Base-by-base conservation (phyloP, 2,797 vertebrate genomes). In the Tragopan temminckii region DNA sequence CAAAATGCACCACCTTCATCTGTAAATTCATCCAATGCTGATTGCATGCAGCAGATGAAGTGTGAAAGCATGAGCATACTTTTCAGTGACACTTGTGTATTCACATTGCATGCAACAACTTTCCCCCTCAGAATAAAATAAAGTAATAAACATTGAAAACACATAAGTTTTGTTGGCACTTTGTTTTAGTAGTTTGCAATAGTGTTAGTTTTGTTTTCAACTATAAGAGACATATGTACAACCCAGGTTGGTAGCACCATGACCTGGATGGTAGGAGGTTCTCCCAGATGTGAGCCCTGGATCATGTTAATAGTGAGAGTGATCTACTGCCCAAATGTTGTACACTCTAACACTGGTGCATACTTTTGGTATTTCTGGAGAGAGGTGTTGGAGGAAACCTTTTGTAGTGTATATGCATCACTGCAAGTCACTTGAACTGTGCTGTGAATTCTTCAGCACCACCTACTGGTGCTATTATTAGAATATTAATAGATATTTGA, bases 391-490 rank as follows among this genome's bases (percentile, higher is more conserved):
- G 40, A 36, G 13, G 53, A 33, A 83, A 46, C 21, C 58, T 64
- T 58, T 45, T 1, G 0, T 27, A 69, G 57, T 27, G 17, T 68
- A 33, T 1, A 15, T 9, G 29, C 11, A 13, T 7, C 52, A 5
- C 35, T 16, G 50, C 46, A 43, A 7, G 15, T 45, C 42, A 24
- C 68, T 46, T 1, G 27, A 46, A 36, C 35, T 58, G n/a, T 2
- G 43, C 38, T 53, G 38, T 2, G 0, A 61, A 71, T 85, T 74
- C 90, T 64, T 84, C 77, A 88, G 89, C 89, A 84, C 74, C 81
- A 62, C 80, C 91, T 93, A 20, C 78, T 91, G 91, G 75, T 90
- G 52, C 71, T 86, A 11, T 33, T 77, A 53, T 1, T 35, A 69
- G 90, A 63, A 24, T 3, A 12, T 29, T 78, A 55, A 40, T 8